A percentile compares a stretch with the other conserved stretches of the same genome.
Conservation (phyloP, 2,113 vertebrate species). For the Crocuta crocuta region DNA sequence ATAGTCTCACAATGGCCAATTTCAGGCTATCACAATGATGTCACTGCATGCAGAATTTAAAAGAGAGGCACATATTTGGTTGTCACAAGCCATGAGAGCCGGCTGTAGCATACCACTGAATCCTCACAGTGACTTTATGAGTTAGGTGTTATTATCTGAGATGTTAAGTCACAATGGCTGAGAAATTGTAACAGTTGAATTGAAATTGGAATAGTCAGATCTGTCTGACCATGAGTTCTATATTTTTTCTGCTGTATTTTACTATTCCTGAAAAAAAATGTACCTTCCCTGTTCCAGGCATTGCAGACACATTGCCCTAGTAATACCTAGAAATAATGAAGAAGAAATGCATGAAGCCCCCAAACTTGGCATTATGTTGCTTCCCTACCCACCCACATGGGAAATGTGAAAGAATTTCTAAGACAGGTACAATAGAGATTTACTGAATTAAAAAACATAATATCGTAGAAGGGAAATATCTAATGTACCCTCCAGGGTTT, state of each 20-base stretch:
- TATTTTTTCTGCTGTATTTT: background rate
- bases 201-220: background rate
- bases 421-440: background rate
- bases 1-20: background rate
- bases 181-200: background rate
- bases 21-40: background rate
- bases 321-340: conserved; percentile 52
- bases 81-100: background rate
- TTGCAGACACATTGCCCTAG: background rate
- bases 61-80: background rate
- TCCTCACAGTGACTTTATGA: background rate
- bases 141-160: background rate
- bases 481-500: background rate
- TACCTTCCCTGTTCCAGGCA: background rate
- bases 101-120: background rate
- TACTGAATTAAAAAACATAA: background rate
- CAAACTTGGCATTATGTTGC: background rate
- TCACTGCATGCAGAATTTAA: background rate
- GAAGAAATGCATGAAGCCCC: background rate
- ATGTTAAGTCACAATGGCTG: background rate
- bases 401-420: background rate
- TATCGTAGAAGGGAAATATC: background rate
- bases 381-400: background rate
- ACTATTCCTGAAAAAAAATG: background rate
- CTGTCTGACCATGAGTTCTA: background rate